Evolutionary conservation across 2,113 vertebrate species (phyloP), one percentile per base, ranked within the genome.

Genomic region (Cyprinodon tularosa): DNA sequence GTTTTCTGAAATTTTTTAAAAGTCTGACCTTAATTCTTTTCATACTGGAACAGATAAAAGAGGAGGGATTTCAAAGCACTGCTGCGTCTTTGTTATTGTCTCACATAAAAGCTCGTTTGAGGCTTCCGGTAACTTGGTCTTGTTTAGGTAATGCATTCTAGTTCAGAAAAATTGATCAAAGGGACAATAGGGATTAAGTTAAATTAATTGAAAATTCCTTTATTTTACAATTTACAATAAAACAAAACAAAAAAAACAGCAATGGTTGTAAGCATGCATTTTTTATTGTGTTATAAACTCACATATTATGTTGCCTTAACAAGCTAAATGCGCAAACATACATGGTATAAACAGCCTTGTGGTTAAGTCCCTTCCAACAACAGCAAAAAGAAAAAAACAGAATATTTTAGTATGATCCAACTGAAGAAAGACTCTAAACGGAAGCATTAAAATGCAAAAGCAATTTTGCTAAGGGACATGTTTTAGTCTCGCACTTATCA

Each of bases 401-500:
- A 20, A 53, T 53, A 7, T 53, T 53, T 53, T 17, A 17, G 17
- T 20, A 1, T 53, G 15, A 53, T 15, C 15, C 6, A 20, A 53
- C 5, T 53, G 5, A 14, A 53, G 17, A 39, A 36, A 75, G 79
- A 91, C 73, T 85, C 66, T 38, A 69, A 76, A 77, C 86, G 64
- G 76, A 50, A 73, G 77, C 80, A 72, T 81, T 78, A 78, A 88
- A 85, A 90, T 76, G 75, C 75, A 88, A 84, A 88, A 86, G 90
- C 92, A 87, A 88, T 91, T 92, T 91, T 91, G 91, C 76, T 82
- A 89, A 86, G 73, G 67, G 67, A 88, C 59, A 59, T 76, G 78
- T 89, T 89, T 90, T 74, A 78, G 78, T 89, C 85, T 84, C 84
- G 68, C 84, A 93, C 90, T 93, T 91, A 93, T 91, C 87, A 75